A percentile compares a stretch with the other conserved stretches of the same genome.
phyloP scores from a whole-genome alignment of 2,113 vertebrate genomes.

The Eupsittula cactorum region DNA sequence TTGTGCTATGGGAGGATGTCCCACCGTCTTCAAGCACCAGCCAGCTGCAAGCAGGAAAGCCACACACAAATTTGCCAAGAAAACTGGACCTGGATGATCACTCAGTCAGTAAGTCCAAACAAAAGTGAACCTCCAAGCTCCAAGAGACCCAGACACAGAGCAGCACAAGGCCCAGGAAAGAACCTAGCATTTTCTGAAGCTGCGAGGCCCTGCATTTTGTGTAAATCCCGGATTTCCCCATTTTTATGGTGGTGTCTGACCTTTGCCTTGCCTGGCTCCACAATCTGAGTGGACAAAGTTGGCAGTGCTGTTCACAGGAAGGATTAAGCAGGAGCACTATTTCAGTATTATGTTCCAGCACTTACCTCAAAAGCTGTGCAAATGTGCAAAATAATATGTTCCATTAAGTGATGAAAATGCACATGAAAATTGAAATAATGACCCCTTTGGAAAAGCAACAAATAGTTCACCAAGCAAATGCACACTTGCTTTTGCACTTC shows the following conservation, averaged over 20 bases:
- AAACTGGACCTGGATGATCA: neutral
- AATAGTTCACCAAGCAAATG: constrained; percentile 35
- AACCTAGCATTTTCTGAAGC: neutral
- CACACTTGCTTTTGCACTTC: neutral
- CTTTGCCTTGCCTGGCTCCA: neutral
- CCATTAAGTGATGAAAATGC: constrained; percentile 52
- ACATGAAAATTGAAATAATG: constrained; percentile 56
- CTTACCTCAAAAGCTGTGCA: constrained; percentile 25
- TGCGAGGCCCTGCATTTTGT: neutral
- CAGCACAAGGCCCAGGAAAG: neutral
- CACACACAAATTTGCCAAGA: neutral
- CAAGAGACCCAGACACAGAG: neutral
- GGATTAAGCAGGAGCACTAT: constrained; percentile 14
- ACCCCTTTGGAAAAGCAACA: constrained; percentile 50
- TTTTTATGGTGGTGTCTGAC: neutral
- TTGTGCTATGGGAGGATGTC: neutral
- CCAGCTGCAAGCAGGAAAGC: neutral
- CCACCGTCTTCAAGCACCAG: neutral
- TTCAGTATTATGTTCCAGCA: constrained; percentile 38
- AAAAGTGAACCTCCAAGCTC: neutral
- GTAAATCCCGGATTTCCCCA: neutral
- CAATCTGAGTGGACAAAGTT: neutral
- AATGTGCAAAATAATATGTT: constrained; percentile 38
- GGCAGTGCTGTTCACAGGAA: neutral
- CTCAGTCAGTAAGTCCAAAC: neutral